Base-by-base conservation (phyloP, 2,797 vertebrate genomes). In the Diceros bicornis region DNA sequence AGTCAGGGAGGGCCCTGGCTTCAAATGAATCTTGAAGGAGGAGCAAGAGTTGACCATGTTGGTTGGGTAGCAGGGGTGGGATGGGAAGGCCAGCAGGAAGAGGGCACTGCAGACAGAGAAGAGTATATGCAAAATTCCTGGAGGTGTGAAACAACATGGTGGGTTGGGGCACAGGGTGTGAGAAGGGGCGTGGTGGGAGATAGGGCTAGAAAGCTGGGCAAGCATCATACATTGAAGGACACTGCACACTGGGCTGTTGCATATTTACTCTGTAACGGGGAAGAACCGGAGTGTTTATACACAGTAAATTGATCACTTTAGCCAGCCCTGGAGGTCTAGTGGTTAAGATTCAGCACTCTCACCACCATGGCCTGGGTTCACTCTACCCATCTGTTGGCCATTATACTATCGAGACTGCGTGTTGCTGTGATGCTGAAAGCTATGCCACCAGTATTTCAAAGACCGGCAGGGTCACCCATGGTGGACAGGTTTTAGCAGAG, bases 51-150 rank as follows among this genome's bases (percentile, higher is more conserved):
- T 23, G 64, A 27, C 32, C 7, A 41, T 20, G 10, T 10, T 32
- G 29, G 41, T 12, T n/a, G 3, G n/a, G 44, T 59, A 29, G 85
- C 16, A 55, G 34, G 7, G 16, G 25, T 25, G 13, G 13, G 61
- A 11, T 0, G 47, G 21, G 16, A 50, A 23, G 37, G n/a, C 68
- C 29, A 41, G 37, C 69, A 32, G 23, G 62, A 75, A 52, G 37
- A 77, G 32, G 68, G 23, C 25, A 32, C 0, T 41, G 34, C 23
- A 3, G 0, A 12, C 0, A 18, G 0, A 87, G 86, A 34, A 4
- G 79, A 29, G 62, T 20, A 7, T 6, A n/a, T 14, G 41, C 59
- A 44, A 34, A 29, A 44, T 3, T 50, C 75, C 23, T 57, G 37
- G 72, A 55, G 68, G 32, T 61, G 27, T 21, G 84, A 23, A 0